A percentile compares a stretch with the other conserved stretches of the same genome.
Evolutionary conservation across 2,888 invertebrate genomes (phyloP).

Genomic region (Torymus texanus): DNA sequence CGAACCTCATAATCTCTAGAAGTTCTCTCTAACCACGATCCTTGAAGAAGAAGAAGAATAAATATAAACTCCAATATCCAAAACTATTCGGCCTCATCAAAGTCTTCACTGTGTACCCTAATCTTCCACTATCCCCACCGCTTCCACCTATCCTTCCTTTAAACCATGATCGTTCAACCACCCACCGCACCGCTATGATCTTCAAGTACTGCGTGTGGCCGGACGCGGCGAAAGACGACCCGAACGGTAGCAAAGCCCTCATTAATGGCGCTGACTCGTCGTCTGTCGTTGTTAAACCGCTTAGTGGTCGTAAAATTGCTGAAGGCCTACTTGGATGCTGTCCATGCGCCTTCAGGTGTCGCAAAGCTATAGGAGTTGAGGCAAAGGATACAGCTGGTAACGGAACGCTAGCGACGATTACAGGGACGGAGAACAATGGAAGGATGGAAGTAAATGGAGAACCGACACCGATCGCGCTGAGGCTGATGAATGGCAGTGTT

Average conservation of each 20-base stretch:
- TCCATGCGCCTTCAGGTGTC: conserved; percentile 70
- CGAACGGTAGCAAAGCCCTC: conserved; percentile 55
- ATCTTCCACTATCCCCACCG: background rate
- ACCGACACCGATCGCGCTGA: conserved; percentile 69
- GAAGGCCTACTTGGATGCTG: conserved; percentile 69
- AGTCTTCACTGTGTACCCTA: no score
- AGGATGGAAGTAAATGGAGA: conserved; percentile 32
- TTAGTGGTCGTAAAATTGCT: conserved; percentile 61
- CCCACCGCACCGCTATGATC: conserved; percentile 62
- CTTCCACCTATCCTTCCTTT: background rate
- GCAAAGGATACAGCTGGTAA: conserved; percentile 46
- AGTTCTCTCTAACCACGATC: no score
- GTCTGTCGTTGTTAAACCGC: conserved; percentile 20
- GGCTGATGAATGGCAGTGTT: conserved; percentile 60
- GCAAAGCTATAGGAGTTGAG: conserved; percentile 67
- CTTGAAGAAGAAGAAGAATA: no score
- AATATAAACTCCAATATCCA: no score
- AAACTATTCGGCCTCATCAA: no score
- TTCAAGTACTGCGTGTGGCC: conserved; percentile 71
- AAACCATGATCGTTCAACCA: background rate
- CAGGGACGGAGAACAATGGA: conserved; percentile 52
- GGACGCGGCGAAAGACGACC: conserved; percentile 61
- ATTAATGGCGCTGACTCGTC: conserved; percentile 48
- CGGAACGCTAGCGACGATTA: background rate
- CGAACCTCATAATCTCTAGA: no score